Conservation (phyloP, 2,797 vertebrate species). For the Cirrhinus mrigala region DNA sequence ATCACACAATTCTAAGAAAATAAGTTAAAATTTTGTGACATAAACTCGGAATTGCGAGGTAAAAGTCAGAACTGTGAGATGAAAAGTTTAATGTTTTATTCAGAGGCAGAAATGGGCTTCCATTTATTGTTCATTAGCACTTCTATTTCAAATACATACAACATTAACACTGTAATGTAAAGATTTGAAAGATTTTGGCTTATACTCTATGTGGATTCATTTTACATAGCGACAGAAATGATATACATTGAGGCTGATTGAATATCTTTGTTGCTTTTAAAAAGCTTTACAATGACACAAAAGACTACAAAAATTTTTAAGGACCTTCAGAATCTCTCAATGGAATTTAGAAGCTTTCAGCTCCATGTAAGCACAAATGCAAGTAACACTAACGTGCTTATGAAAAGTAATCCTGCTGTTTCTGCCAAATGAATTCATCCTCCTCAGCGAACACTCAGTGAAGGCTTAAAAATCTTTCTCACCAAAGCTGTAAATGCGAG, state of each 20-base stretch:
- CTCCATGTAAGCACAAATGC: slow-evolving; percentile 58
- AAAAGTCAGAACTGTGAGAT: too few species aligned
- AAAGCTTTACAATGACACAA: not conserved
- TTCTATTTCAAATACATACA: not conserved
- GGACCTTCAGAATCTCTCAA: slow-evolving; percentile 60
- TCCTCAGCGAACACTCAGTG: slow-evolving; percentile 55
- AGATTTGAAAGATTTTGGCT: not conserved
- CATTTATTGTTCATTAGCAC: not conserved
- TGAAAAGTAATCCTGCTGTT: slow-evolving; percentile 71
- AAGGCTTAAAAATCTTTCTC: slow-evolving; percentile 64
- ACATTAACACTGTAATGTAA: not conserved
- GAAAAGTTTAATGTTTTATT: too few species aligned
- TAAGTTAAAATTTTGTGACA: too few species aligned
- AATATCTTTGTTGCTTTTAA: slow-evolving; percentile 3
- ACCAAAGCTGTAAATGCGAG: slow-evolving; percentile 42
- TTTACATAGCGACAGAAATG: not conserved
- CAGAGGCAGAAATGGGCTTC: too few species aligned
- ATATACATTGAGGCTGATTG: not conserved
- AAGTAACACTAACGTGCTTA: slow-evolving; percentile 71
- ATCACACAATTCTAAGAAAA: too few species aligned
- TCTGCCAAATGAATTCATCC: slow-evolving; percentile 64
- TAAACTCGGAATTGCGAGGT: too few species aligned
- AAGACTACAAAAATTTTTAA: slow-evolving; percentile 54
- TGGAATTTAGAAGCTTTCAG: slow-evolving; percentile 63
- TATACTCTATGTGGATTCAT: not conserved